These are phyloP conservation scores for Nomada goodeniana DNA, from an alignment of 2,888 invertebrate genomes.

Conservation along the genomic window DNA sequence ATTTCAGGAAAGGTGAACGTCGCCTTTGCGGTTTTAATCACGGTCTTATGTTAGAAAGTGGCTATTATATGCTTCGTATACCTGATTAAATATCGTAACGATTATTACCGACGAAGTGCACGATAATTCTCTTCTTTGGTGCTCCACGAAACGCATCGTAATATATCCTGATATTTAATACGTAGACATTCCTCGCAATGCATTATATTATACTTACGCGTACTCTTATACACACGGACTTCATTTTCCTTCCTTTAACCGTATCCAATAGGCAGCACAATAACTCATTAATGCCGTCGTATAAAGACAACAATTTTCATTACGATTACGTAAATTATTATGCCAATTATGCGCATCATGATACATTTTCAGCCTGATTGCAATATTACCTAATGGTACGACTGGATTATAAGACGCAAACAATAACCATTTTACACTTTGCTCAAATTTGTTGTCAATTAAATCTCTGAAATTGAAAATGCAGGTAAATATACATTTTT, in stretches of 20 bases:
- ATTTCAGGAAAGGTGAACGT: slow-evolving; percentile 42
- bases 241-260: background rate
- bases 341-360: too few relatives aligned
- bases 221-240: background rate
- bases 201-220: background rate
- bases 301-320: too few relatives aligned
- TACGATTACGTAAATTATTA: too few relatives aligned
- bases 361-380: too few relatives aligned
- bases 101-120: slow-evolving; percentile 19
- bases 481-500: too few relatives aligned
- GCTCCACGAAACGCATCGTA: background rate
- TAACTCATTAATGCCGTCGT: background rate
- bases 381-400: too few relatives aligned
- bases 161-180: slow-evolving; percentile 1
- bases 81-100: slow-evolving; percentile 40
- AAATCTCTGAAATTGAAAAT: too few relatives aligned
- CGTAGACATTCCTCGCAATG: background rate
- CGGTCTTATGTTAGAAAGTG: slow-evolving; percentile 41
- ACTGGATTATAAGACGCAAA: too few relatives aligned
- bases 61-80: slow-evolving; percentile 38
- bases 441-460: too few relatives aligned
- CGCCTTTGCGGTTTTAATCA: slow-evolving; percentile 44
- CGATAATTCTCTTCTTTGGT: background rate
- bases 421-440: too few relatives aligned
- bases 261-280: background rate